A percentile compares a stretch with the other conserved stretches of the same genome.
Conservation (phyloP, 2,797 vertebrate species). For the Phoebastria nigripes region DNA sequence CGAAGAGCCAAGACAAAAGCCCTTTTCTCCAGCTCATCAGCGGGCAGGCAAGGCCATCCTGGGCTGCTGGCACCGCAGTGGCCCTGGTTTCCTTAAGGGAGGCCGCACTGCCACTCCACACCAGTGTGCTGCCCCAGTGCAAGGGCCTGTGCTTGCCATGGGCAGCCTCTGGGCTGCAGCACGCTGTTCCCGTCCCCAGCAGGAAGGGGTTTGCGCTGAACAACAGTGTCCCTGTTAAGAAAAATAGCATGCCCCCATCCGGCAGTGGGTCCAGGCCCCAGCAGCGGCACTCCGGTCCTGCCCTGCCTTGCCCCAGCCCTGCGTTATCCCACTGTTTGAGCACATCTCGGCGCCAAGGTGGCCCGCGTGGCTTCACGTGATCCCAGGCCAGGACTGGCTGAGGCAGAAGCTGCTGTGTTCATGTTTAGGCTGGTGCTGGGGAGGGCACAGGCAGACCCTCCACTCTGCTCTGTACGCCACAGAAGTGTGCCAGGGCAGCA, state of each 20-base stretch:
- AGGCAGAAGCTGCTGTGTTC: neutral
- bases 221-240: neutral
- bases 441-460: neutral
- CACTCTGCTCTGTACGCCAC: fast-evolving
- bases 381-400: fast-evolving
- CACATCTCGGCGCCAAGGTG: neutral
- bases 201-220: neutral
- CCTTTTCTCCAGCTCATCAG: neutral
- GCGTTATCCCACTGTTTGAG: fast-evolving
- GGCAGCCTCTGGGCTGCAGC: neutral
- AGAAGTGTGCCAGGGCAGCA: neutral
- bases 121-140: neutral
- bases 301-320: neutral
- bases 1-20: neutral
- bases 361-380: fast-evolving
- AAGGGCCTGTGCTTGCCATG: neutral
- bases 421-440: neutral
- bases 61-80: neutral
- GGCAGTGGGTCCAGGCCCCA: neutral
- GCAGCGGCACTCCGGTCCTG: neutral
- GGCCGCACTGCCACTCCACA: neutral
- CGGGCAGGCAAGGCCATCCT: fast-evolving
- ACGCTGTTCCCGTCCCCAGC: fast-evolving
- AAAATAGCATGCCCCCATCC: fast-evolving
- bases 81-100: neutral